Evolutionary conservation across 2,888 invertebrate genomes (phyloP).

Genomic region (Drosophila histrio): DNA sequence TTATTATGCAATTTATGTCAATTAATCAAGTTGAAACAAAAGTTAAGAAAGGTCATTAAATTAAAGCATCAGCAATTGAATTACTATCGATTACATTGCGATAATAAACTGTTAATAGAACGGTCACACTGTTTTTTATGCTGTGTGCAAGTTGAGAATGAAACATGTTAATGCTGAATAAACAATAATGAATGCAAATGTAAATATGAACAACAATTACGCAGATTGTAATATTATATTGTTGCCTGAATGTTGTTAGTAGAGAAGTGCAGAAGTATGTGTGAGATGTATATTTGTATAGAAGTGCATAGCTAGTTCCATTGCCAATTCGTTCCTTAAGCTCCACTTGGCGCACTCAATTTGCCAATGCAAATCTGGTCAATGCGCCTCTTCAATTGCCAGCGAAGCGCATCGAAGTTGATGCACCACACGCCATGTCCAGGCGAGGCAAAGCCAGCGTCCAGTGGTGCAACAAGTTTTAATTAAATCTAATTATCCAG

Average conservation of each 20-base stretch:
- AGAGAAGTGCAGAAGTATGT: not conserved
- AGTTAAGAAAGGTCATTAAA: too few relatives aligned
- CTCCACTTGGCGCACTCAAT: slow-evolving; percentile 20
- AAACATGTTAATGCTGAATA: not conserved
- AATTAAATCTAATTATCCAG: slow-evolving; percentile 69
- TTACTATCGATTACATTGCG: not conserved
- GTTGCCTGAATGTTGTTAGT: slow-evolving; percentile 12
- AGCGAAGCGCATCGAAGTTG: slow-evolving; percentile 63
- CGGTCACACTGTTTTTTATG: not conserved
- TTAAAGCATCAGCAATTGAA: not conserved
- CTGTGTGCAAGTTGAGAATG: not conserved
- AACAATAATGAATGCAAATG: slow-evolving; percentile 17
- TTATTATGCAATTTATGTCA: too few relatives aligned
- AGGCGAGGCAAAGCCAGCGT: slow-evolving; percentile 29
- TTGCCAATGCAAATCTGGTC: slow-evolving; percentile 71
- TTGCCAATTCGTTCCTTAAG: slow-evolving; percentile 36
- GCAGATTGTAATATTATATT: slow-evolving; percentile 14
- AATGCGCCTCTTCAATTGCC: slow-evolving; percentile 60
- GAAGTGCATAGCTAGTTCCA: slow-evolving; percentile 5
- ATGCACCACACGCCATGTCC: slow-evolving; percentile 59
- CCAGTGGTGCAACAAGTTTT: slow-evolving; percentile 76
- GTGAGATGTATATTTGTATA: not conserved
- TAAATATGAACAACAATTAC: slow-evolving; percentile 5
- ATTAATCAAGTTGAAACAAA: too few relatives aligned
- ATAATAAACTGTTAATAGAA: not conserved